phyloP scores from a whole-genome alignment of 2,113 vertebrate species.

The Redunca redunca region DNA sequence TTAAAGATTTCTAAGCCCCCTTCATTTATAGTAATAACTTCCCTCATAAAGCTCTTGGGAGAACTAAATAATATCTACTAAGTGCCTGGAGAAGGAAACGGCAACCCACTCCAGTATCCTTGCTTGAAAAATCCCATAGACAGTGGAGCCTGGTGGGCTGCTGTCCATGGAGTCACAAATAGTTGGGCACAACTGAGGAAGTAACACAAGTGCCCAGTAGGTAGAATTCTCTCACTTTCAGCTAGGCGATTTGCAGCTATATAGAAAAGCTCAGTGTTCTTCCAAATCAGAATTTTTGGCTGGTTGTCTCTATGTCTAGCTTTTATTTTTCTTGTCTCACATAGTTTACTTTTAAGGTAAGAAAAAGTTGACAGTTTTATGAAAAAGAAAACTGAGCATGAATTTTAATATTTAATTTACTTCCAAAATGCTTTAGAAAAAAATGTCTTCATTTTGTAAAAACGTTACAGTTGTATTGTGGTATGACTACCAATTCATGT shows the following conservation, averaged over 20 bases:
- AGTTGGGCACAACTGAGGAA: neutral
- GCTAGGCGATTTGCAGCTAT: neutral
- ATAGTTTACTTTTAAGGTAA: conserved; percentile 68
- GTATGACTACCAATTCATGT: neutral
- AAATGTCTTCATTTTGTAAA: conserved; percentile 14
- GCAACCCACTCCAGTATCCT: neutral
- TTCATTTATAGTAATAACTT: neutral
- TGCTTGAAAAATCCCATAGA: neutral
- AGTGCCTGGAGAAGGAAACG: neutral
- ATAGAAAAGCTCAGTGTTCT: neutral
- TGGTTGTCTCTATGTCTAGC: conserved; percentile 36
- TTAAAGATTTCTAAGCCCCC: neutral
- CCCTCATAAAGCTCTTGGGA: neutral
- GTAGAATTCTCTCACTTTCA: neutral
- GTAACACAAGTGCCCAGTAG: neutral
- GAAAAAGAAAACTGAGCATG: conserved; percentile 60
- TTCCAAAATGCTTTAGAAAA: conserved; percentile 61
- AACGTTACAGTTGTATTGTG: conserved; percentile 33
- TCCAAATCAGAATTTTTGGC: conserved; percentile 10
- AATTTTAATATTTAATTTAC: conserved; percentile 72
- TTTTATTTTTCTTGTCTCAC: conserved; percentile 49
- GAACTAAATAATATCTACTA: neutral
- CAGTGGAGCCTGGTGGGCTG: neutral
- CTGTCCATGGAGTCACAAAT: neutral
- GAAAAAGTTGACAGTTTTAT: conserved; percentile 66